Conservation (phyloP, 2,888 invertebrate genomes). For the Synergus itoensis region DNA sequence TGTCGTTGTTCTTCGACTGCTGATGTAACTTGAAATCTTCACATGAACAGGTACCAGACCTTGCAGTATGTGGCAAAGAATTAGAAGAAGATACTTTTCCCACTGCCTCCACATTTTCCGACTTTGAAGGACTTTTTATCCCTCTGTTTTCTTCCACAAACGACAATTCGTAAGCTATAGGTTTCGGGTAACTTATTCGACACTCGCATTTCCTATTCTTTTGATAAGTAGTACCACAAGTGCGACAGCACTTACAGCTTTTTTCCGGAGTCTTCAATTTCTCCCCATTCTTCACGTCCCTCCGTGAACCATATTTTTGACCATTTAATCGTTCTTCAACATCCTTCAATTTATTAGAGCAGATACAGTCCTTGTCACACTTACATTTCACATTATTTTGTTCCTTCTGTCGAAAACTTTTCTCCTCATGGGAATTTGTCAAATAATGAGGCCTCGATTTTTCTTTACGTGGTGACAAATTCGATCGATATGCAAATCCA, state of each 20-base stretch:
- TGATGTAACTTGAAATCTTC: conserved; percentile 54
- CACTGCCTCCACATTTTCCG: conserved; percentile 38
- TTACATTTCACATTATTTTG: conserved; percentile 59
- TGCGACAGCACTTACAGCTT: conserved; percentile 64
- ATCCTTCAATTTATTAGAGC: conserved; percentile 54
- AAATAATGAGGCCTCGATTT: conserved; percentile 40
- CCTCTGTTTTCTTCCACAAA: conserved; percentile 67
- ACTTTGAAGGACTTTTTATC: conserved; percentile 46
- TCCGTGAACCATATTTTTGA: conserved; percentile 41
- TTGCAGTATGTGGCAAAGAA: conserved; percentile 50
- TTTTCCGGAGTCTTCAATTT: conserved; percentile 50
- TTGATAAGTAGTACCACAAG: conserved; percentile 68
- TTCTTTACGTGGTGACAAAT: conserved; percentile 5
- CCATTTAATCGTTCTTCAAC: conserved; percentile 46
- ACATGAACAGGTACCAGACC: conserved; percentile 60
- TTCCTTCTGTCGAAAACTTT: conserved; percentile 52
- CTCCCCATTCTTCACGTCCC: conserved; percentile 25
- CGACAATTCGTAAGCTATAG: conserved; percentile 78
- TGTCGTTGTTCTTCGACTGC: conserved; percentile 45
- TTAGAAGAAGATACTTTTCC: conserved; percentile 52
- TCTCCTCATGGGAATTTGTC: conserved; percentile 23
- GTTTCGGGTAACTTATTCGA: conserved; percentile 70
- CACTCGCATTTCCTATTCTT: conserved; percentile 67
- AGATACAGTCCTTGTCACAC: conserved; percentile 62
- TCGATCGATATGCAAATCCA: neutral